phyloP scores from a whole-genome alignment of 2,797 vertebrate genomes.

The Phoebastria nigripes region DNA sequence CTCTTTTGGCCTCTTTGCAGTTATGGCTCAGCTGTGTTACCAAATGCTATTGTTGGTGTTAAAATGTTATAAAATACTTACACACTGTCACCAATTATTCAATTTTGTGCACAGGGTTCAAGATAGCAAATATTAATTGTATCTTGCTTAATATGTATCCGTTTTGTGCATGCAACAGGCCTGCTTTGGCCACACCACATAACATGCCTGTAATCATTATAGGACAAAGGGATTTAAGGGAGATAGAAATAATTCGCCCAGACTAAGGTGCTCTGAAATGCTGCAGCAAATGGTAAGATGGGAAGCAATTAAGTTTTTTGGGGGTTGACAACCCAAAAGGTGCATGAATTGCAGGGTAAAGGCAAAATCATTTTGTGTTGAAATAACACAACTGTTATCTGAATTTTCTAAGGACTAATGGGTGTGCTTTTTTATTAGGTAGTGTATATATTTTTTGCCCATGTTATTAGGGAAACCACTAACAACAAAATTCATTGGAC shows the following conservation, averaged over 20 bases:
- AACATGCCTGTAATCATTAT: not conserved
- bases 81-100: not conserved
- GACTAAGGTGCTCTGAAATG: not conserved
- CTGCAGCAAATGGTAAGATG: not conserved
- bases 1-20: not conserved
- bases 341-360: not conserved
- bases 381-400: not conserved
- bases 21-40: not conserved
- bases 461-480: not conserved
- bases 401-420: not conserved
- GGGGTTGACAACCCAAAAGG: not conserved
- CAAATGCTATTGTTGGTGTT: not conserved
- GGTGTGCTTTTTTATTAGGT: not conserved
- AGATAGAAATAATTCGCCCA: not conserved
- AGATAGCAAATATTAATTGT: not conserved
- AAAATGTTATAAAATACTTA: not conserved
- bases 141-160: not conserved
- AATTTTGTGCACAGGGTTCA: not conserved
- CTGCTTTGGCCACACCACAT: not conserved
- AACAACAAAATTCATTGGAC: not conserved
- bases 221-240: not conserved
- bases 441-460: not conserved
- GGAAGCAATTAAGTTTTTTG: not conserved
- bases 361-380: not conserved
- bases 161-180: not conserved